Percentiles rank a stretch among this genome's conserved stretches.
These are phyloP conservation scores for Polia nebulosa DNA, from an alignment of 2,888 invertebrate genomes.

Conservation along the genomic window DNA sequence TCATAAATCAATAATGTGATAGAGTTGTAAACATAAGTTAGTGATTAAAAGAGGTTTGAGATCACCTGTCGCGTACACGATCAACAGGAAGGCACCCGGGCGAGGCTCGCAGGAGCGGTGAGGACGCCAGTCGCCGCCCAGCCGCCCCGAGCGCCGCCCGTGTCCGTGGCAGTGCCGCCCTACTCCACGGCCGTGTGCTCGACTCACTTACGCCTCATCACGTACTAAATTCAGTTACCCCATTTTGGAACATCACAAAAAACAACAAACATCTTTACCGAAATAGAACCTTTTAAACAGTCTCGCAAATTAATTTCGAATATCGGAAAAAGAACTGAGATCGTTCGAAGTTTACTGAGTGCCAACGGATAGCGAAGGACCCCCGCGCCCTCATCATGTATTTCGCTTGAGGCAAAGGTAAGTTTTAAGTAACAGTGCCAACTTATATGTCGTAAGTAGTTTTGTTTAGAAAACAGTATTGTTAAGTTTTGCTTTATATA, in stretches of 20 bases:
- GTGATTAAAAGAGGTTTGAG: slow-evolving; percentile 74
- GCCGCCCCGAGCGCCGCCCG: slow-evolving; percentile 84
- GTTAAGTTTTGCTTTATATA: slow-evolving; percentile 3
- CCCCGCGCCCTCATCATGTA: slow-evolving; percentile 74
- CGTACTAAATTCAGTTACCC: slow-evolving; percentile 64
- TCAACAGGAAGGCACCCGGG: slow-evolving; percentile 88
- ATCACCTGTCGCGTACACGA: slow-evolving; percentile 89
- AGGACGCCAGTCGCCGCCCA: slow-evolving; percentile 88
- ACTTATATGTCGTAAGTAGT: slow-evolving; percentile 39
- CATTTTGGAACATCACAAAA: slow-evolving; percentile 56
- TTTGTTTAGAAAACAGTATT: slow-evolving; percentile 2
- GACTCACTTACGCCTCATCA: slow-evolving; percentile 70
- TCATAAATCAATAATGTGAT: slow-evolving; percentile 64
- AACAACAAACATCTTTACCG: slow-evolving; percentile 52
- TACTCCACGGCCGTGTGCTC: slow-evolving; percentile 67
- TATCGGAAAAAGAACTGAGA: slow-evolving; percentile 62
- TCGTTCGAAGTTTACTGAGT: slow-evolving; percentile 78
- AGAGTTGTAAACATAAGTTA: slow-evolving; percentile 70
- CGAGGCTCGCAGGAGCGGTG: slow-evolving; percentile 82
- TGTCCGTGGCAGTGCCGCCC: slow-evolving; percentile 69
- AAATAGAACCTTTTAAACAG: slow-evolving; percentile 59
- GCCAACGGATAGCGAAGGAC: slow-evolving; percentile 76
- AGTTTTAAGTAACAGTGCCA: slow-evolving; percentile 73
- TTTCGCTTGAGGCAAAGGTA: slow-evolving; percentile 79
- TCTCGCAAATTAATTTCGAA: slow-evolving; percentile 63